Evolutionary conservation across 1,140 invertebrate genomes (phyloP), one percentile per base, ranked within the genome.

Genomic region (Heliconius melpomene): DNA sequence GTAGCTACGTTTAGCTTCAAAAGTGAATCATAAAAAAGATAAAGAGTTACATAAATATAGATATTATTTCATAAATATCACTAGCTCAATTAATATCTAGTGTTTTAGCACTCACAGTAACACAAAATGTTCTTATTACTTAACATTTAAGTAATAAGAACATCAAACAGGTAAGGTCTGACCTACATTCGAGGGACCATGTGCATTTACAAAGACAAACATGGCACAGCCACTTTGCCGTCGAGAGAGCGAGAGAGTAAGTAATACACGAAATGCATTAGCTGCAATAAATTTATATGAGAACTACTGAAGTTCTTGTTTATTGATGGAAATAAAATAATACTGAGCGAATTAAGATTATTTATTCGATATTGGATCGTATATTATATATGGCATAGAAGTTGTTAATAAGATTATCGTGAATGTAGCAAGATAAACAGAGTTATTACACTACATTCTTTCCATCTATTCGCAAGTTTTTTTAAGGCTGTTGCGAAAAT

Each of bases 191-290:
- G 66, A 84, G 77, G 73, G 36, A 83, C 78, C 79, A 79, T 60
- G 75, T 83, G 76, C 79, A 77, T 81, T 84, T 75, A 84, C 74
- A 85, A 86, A 84, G 83, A 83, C 83, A 83, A 85, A 82, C 80
- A 83, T 82, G 79, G 70, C 75, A 36, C 32, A 72, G 60, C 80
- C 80, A 81, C 80, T 81, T 81, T 78, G 66, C 57, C 46, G 40
- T 50, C 26, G 36, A 80, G 72, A 79, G 84, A 74, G 78, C 16
- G 72, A 86, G 66, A 82, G 75, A 82, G 79, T 82, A 54, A 57
- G 50, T 82, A 81, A 82, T 81, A 84, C 57, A 82, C 77, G 76
- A 79, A 86, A 85, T 83, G 85, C 87, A 88, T 89, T 87, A 85
- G 82, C 76, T 82, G 81, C 82, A 79, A 83, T 88, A 85, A 84